Conservation (phyloP, 2,113 vertebrate genomes). For the Halcyon senegalensis region DNA sequence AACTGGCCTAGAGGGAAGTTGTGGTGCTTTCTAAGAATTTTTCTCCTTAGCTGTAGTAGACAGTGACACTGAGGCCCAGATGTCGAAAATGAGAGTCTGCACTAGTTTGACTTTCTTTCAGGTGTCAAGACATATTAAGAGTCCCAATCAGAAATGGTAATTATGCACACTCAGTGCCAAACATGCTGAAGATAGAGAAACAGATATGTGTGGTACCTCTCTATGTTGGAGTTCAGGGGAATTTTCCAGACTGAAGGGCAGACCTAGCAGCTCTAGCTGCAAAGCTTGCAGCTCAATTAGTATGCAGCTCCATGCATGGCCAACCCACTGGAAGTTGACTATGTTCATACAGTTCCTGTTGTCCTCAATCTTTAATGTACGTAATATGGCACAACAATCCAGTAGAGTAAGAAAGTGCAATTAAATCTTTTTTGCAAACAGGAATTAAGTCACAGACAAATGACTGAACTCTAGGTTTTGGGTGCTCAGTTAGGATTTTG, state of each 20-base stretch:
- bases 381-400: neutral
- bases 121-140: neutral
- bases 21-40: neutral
- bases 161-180: neutral
- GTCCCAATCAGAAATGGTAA: neutral
- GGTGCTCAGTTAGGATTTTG: neutral
- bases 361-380: neutral
- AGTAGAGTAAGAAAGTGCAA: neutral
- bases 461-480: neutral
- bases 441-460: neutral
- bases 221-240: fast-evolving
- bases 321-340: neutral
- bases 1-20: neutral
- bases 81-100: neutral
- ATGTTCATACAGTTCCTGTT: neutral
- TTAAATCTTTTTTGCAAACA: neutral
- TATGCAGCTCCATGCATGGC: neutral
- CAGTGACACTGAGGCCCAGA: neutral
- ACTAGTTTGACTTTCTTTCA: neutral
- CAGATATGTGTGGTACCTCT: neutral
- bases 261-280: neutral
- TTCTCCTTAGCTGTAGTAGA: neutral
- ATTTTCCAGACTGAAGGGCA: neutral
- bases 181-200: neutral
- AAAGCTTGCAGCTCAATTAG: neutral